Base-by-base conservation (phyloP, 2,888 invertebrate genomes). In the Lithosia quadra region DNA sequence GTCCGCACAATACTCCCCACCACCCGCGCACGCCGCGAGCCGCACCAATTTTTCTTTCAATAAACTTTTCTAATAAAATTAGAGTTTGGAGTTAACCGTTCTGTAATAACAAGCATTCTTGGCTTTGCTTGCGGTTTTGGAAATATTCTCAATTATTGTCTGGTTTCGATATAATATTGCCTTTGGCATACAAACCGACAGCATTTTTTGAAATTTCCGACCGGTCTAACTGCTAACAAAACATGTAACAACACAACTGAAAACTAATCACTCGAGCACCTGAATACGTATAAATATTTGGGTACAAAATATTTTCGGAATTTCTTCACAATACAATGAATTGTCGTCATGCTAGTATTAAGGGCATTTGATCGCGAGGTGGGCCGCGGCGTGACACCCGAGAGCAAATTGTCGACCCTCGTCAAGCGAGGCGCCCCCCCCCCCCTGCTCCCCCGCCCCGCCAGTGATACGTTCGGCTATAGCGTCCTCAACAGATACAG, bases 361-460 rank as follows among this genome's bases (percentile, higher is more conserved):
- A 58, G 2, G n/a, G n/a, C 21, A 13, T 15, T 22, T 39, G 39
- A 13, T 39, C 21, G 15, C 21, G 22, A 13, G 34, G 59, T n/a
- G 21, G 34, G 11, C 34, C 21, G 39, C 22, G 60, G 34, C 21
- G 36, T 39, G 22, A 24, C 60, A 60, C 18, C 15, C 18, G 36
- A 39, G 22, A 15, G 39, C 60, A 60, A 36, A 60, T 60, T 39
- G 60, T 60, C 60, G 60, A 60, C 60, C 60, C 60, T 60, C 60
- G 60, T 36, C 60, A 60, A 39, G 34, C n/a, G 60, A n/a, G 1
- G 58, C n/a, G 55, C 21, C 18, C 43, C 5, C 15, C 2, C 18
- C 7, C 15, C 18, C 43, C 3, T 2, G 18, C 43, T 15, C 4
- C 39, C 15, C 3, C 39, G 15, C 28, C 28, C 5, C 5, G n/a